These are phyloP conservation scores for Musca vetustissima DNA, from an alignment of 1,140 invertebrate species.

Conservation along the genomic window DNA sequence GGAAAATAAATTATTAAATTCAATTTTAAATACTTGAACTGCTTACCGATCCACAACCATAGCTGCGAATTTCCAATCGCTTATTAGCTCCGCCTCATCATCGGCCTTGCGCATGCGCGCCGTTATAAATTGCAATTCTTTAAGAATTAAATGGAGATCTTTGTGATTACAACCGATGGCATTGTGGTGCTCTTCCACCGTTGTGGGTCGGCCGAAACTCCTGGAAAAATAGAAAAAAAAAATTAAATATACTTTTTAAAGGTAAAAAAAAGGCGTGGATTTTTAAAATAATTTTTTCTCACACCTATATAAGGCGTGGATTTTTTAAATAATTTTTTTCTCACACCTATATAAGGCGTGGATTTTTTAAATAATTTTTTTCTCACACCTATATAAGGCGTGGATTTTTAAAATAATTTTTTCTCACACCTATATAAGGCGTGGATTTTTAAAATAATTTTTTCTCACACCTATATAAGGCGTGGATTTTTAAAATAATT, in stretches of 20 bases:
- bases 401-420: background rate
- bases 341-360: background rate
- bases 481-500: background rate
- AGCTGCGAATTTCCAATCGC: constrained; percentile 99
- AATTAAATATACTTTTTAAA: background rate
- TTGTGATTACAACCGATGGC: constrained; percentile 62
- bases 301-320: too few relatives aligned
- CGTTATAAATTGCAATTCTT: constrained; percentile 93
- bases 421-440: background rate
- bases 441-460: background rate
- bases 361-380: background rate
- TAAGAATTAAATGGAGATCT: constrained; percentile 82
- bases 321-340: background rate
- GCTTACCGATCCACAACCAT: constrained; percentile 92
- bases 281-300: background rate
- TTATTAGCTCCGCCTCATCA: constrained; percentile 86
- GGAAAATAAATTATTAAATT: constrained; percentile 9
- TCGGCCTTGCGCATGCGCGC: constrained; percentile 86
- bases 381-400: background rate
- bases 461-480: background rate
- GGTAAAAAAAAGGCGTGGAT: too few relatives aligned
- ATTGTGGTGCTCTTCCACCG: constrained; percentile 64
- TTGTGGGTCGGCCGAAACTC: constrained; percentile 64
- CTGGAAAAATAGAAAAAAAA: constrained; percentile 29
- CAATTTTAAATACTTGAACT: background rate